Base-by-base conservation (phyloP, 2,113 vertebrate species). In the Gambusia holbrooki region DNA sequence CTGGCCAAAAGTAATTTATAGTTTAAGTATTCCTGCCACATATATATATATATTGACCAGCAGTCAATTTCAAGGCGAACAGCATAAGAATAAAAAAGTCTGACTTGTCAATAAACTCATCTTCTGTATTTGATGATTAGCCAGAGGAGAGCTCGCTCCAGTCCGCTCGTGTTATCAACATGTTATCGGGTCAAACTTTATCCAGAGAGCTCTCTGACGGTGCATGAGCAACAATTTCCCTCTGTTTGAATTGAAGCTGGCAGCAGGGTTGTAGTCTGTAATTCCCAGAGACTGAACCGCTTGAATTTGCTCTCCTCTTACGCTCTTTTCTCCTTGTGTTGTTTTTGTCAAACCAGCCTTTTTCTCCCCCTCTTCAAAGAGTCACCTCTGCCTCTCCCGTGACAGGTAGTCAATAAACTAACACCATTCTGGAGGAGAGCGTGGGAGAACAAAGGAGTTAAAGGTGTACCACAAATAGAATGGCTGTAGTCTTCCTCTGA, bases 401-500 rank as follows among this genome's bases (percentile, higher is more conserved):
- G 80, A 85, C 84, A 83, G 69, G 63, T 69, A 76, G 70, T 83
- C 82, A 80, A 81, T 83, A 82, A 81, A 66, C 63, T 19, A 29
- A 17, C n/a, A 4, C 42, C 74, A 73, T 79, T 42, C 73, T 22
- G 30, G 12, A 14, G 63, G 0, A 35, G 51, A 25, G 51, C 25
- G 1, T 58, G 64, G 74, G 27, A 60, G 68, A 82, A 76, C 73
- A 82, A 58, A 71, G 51, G 62, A 62, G 63, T 63, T 58, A 69
- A 82, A 83, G 48, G 72, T 85, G 68, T 45, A 66, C 73, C 74
- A 86, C 48, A 83, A 87, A 90, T 86, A 87, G 82, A 2, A 22
- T 27, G 2, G 62, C 42, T 70, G 66, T 32, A 58, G 54, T 78
- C 62, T 63, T 62, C 65, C 62, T 32, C 69, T 65, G 69, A 73